Percentiles rank a stretch among this genome's conserved stretches.
These are phyloP conservation scores for Condylura cristata DNA, from an alignment of 2,113 vertebrate genomes.

Conservation along the genomic window DNA sequence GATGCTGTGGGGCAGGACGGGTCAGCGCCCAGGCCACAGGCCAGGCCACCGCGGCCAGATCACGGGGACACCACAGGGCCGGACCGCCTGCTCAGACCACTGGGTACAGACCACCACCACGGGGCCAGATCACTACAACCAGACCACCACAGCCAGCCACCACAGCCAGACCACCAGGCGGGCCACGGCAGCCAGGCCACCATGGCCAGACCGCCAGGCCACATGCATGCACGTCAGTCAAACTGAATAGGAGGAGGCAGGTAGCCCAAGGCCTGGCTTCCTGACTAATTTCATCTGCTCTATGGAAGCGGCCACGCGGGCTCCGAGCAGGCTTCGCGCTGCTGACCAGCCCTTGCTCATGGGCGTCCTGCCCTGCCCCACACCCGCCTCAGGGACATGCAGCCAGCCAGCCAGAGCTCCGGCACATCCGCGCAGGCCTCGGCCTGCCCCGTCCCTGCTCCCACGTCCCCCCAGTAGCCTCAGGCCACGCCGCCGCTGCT, in stretches of 20 bases:
- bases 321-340: too few relatives aligned
- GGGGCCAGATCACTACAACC: too few relatives aligned
- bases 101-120: too few relatives aligned
- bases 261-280: not conserved
- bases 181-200: too few relatives aligned
- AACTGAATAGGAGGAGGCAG: not conserved
- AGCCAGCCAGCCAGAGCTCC: not conserved
- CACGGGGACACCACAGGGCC: too few relatives aligned
- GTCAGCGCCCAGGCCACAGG: not conserved
- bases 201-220: too few relatives aligned
- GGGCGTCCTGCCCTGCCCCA: not conserved
- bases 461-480: not conserved
- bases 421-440: not conserved
- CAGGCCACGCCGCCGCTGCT: not conserved
- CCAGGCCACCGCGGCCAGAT: accelerated
- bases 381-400: too few relatives aligned
- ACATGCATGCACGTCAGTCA: accelerated
- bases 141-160: too few relatives aligned
- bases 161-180: too few relatives aligned
- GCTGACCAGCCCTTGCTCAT: not conserved
- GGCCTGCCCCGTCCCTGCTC: not conserved
- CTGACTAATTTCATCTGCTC: not conserved
- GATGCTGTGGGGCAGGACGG: slow-evolving; percentile 85
- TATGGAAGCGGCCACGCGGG: not conserved
- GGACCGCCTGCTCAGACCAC: too few relatives aligned